Conservation (phyloP, 2,113 vertebrate genomes). For the Esox niger region DNA sequence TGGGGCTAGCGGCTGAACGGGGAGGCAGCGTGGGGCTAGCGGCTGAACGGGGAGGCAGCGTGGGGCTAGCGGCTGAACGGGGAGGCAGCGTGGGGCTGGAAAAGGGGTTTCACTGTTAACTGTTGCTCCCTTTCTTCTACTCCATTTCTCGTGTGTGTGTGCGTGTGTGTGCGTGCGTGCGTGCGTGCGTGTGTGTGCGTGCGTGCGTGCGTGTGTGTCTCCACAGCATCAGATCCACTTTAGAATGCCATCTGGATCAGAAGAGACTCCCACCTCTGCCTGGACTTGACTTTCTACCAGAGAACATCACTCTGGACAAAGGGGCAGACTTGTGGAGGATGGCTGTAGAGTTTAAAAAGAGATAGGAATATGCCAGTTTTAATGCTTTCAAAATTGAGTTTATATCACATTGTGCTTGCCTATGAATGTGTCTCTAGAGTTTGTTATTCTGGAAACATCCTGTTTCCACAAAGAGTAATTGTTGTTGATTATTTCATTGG, state of each 20-base stretch:
- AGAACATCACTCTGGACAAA: conserved; percentile 51
- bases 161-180: too few relatives aligned
- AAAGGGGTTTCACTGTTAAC: conserved; percentile 55
- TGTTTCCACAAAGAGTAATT: background rate
- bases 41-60: too few relatives aligned
- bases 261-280: conserved; percentile 47
- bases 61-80: too few relatives aligned
- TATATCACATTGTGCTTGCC: background rate
- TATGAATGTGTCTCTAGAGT: background rate
- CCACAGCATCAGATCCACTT: conserved; percentile 58
- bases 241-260: conserved; percentile 59
- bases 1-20: too few relatives aligned
- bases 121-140: conserved; percentile 37
- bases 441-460: background rate
- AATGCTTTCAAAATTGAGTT: background rate
- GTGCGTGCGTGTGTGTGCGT: too few relatives aligned
- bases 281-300: conserved; percentile 48
- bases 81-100: too few relatives aligned
- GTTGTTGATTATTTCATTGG: background rate
- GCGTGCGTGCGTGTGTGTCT: too few relatives aligned
- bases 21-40: too few relatives aligned
- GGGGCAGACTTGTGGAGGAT: conserved; percentile 63
- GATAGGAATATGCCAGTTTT: conserved; percentile 16
- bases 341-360: conserved; percentile 60
- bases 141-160: conserved; percentile 31